phyloP scores from a whole-genome alignment of 2,113 vertebrate genomes.

The Erpornis zantholeuca region DNA sequence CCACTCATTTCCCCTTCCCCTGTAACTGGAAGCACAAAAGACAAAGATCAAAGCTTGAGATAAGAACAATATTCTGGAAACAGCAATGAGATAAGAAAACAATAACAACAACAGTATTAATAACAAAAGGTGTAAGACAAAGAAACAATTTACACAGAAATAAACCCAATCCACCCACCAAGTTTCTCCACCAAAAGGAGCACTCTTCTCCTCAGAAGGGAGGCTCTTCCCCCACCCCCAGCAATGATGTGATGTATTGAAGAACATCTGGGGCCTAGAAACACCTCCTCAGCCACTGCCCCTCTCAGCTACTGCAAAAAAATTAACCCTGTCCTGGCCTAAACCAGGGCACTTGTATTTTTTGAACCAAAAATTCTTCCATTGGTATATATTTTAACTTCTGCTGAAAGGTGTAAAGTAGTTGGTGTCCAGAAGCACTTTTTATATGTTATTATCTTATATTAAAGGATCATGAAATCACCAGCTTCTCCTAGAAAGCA shows the following conservation, averaged over 20 bases:
- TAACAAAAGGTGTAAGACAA: neutral
- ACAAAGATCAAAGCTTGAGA: neutral
- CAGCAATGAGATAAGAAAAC: neutral
- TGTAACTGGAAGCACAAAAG: neutral
- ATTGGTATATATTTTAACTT: neutral
- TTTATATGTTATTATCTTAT: neutral
- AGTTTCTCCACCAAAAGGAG: neutral
- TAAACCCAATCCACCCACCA: neutral
- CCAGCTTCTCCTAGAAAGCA: neutral
- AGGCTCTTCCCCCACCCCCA: no score
- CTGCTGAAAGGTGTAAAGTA: neutral
- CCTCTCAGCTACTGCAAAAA: neutral
- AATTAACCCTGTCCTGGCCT: neutral
- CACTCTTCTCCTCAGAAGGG: neutral
- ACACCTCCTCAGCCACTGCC: neutral
- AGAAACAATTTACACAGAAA: neutral
- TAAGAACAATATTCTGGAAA: neutral
- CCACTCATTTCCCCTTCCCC: neutral
- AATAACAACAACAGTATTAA: neutral
- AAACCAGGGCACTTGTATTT: neutral
- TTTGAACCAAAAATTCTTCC: neutral
- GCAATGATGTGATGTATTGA: neutral
- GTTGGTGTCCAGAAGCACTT: neutral
- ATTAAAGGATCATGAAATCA: neutral
- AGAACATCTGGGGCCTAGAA: neutral